A percentile compares a stretch with the other conserved stretches of the same genome.
Evolutionary conservation across 1,140 invertebrate genomes (phyloP).

Genomic region (Olivierus martensii): DNA sequence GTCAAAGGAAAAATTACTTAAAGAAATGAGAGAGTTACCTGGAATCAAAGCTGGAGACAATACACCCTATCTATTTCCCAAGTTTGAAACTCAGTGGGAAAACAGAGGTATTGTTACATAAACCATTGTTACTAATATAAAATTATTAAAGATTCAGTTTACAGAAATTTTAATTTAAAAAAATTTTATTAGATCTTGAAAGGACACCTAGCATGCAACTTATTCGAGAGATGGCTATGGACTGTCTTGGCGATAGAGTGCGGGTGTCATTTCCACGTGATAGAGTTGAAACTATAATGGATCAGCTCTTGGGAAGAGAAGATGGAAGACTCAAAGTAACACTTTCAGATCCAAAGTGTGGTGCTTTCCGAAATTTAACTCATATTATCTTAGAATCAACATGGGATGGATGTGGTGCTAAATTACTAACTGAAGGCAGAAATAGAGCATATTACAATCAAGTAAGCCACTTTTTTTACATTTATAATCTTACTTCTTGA

Average conservation of each 20-base stretch:
- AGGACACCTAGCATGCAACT: neutral
- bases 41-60: too few species aligned
- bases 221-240: constrained; percentile 2
- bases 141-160: too few species aligned
- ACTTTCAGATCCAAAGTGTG: constrained; percentile 1
- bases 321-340: constrained; percentile 1
- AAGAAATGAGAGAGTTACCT: too few species aligned
- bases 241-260: constrained; percentile 4
- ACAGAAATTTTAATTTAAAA: too few species aligned
- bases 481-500: too few species aligned
- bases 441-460: constrained; percentile 7
- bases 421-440: neutral
- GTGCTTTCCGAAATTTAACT: constrained; percentile 2
- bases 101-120: too few species aligned
- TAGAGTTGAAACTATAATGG: constrained; percentile 5
- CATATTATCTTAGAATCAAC: constrained; percentile 6
- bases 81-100: too few species aligned
- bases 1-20: too few species aligned
- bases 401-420: constrained; percentile 9
- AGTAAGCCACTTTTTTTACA: neutral
- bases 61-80: too few species aligned
- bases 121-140: too few species aligned
- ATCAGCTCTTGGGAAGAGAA: neutral
- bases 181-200: neutral
- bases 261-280: constrained; percentile 5